Evolutionary conservation across 53 echinoderm and acorn worm genomes (phyloP).

Genomic region (Arbacia lixula): DNA sequence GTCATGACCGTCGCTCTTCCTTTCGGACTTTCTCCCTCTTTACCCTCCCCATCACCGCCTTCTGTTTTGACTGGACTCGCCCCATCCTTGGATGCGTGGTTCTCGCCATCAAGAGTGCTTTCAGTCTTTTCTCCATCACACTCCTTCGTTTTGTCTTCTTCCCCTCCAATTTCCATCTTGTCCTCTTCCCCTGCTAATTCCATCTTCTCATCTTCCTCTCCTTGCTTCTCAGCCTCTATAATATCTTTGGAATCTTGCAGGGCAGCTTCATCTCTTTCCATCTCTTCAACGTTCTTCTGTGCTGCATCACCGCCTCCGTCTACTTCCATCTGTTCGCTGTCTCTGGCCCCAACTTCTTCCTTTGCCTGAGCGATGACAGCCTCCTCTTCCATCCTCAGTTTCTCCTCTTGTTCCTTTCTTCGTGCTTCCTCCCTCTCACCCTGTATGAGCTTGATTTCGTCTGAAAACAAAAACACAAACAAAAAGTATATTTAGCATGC

Average conservation of each 20-base stretch:
- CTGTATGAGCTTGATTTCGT: constrained; percentile 51
- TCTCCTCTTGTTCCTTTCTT: constrained; percentile 51
- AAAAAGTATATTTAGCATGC: background rate
- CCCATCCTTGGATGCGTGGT: background rate
- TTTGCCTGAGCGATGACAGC: constrained; percentile 57
- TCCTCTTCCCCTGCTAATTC: background rate
- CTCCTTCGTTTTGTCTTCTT: constrained; percentile 7
- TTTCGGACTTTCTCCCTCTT: constrained; percentile 32
- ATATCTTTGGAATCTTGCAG: constrained; percentile 15
- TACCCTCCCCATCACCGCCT: constrained; percentile 44
- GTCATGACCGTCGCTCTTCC: constrained; percentile 80
- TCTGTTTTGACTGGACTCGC: constrained; percentile 9
- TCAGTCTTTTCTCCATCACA: constrained; percentile 20
- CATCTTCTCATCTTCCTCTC: constrained; percentile 4
- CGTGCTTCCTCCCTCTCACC: constrained; percentile 40
- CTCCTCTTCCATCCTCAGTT: constrained; percentile 52
- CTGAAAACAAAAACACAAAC: constrained; percentile 21
- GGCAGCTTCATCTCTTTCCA: constrained; percentile 6
- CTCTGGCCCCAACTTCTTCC: constrained; percentile 66
- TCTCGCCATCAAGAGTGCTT: background rate
- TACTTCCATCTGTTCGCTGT: constrained; percentile 29
- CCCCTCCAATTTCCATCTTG: constrained; percentile 18
- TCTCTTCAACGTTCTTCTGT: constrained; percentile 19
- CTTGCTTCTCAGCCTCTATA: no score
- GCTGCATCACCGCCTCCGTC: constrained; percentile 22